Evolutionary conservation across 1,140 invertebrate species (phyloP).

Genomic region (Lysiphlebus fabarum): DNA sequence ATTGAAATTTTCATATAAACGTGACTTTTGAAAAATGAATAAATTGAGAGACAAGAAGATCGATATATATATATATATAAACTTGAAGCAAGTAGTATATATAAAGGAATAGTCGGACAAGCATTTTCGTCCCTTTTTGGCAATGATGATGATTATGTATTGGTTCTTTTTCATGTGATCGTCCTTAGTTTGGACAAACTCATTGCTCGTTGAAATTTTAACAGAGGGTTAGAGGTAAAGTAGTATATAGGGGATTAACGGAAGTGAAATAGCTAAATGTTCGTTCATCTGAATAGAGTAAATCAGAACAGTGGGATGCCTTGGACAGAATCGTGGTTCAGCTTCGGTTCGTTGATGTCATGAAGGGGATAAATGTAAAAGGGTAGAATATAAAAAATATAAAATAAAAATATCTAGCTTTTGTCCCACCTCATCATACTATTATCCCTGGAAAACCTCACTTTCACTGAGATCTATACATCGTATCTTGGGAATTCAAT

Average conservation of each 20-base stretch:
- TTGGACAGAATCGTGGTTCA: conserved; percentile 31
- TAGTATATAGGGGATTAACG: neutral
- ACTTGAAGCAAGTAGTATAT: no score
- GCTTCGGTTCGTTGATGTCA: conserved; percentile 34
- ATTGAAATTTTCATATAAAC: conserved; percentile 1
- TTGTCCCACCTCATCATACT: no score
- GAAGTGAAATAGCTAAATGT: conserved; percentile 24
- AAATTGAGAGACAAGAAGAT: no score
- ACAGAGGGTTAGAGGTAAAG: no score
- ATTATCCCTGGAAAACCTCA: neutral
- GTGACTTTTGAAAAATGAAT: neutral
- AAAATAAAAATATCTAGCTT: neutral
- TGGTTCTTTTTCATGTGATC: no score
- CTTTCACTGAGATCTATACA: neutral
- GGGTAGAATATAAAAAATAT: neutral
- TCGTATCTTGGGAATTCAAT: conserved; percentile 47
- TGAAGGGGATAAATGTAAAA: conserved; percentile 22
- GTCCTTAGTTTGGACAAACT: neutral
- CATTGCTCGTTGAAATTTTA: neutral
- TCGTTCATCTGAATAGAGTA: conserved; percentile 41
- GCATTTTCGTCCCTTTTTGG: neutral
- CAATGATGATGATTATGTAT: no score
- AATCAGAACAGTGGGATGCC: conserved; percentile 36
- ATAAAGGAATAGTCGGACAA: neutral
- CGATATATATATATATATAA: no score